Base-by-base conservation (phyloP, 1,140 invertebrate species). In the Phenacoccus solenopsis region DNA sequence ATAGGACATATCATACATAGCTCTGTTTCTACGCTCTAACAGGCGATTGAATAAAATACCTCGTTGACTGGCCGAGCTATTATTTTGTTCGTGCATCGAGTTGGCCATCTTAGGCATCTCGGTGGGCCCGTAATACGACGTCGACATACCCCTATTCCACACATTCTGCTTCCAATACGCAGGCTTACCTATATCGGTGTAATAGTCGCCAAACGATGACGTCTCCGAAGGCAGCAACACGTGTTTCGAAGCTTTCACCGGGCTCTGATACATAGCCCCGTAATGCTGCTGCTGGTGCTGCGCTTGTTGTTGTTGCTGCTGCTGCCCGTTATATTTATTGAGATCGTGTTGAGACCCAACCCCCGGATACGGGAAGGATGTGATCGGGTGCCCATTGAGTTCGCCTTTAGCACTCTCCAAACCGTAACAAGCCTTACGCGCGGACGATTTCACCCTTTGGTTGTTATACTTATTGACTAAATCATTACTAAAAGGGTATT, bases 381-480 rank as follows among this genome's bases (percentile, higher is more conserved):
- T 68, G 24, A 56, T 61, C 38, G 64, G 49, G 22, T 30, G 21
- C 22, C 56, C 28, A 21, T 59, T 57, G 0, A 49, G 5, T 24
- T 35, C 22, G n/a, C 28, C 25, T 4, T 5, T 24, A 22, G 12
- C 56, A n/a, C 21, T 24, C 32, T 9, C 28, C 32, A 4, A 67
- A 20, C 28, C 57, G 67, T 12, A 67, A 7, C 4, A 49, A 25
- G 5, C 27, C 61, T 10, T 32, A 67, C 67, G 27, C 67, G 0
- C 25, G 35, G 7, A 9, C 13, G 32, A 56, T 67, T 56, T 71
- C 24, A 12, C 68, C 28, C 22, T 30, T 21, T n/a, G 5, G 27
- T 30, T 70, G 4, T 38, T 49, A 69, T 49, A 69, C 67, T 49
- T 30, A n/a, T 70, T 70, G 20, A 49, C 68, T 27, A 59, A 59